Evolutionary conservation across 2,888 invertebrate genomes (phyloP).

Genomic region (Luperina testacea): DNA sequence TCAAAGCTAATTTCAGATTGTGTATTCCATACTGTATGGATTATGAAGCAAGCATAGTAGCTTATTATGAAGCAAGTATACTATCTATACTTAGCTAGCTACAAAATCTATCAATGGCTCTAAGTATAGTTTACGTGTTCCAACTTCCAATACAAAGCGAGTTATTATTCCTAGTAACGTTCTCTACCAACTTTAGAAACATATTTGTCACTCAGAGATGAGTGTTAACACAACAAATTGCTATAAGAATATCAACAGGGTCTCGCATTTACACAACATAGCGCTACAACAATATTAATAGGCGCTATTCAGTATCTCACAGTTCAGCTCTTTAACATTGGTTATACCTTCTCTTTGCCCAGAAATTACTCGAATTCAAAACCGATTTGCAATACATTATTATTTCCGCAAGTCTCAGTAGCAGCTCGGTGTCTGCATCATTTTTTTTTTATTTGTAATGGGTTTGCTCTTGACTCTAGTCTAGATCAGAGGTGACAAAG

Average conservation of each 20-base stretch:
- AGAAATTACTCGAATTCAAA: background rate
- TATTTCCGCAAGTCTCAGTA: background rate
- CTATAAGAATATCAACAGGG: slow-evolving; percentile 7
- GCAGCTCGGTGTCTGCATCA: no score
- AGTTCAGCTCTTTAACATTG: background rate
- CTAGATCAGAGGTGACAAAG: no score
- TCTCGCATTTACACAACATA: background rate
- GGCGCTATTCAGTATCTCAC: background rate
- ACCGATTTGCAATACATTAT: background rate
- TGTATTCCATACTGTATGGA: slow-evolving; percentile 12
- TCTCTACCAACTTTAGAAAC: background rate
- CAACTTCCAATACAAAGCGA: background rate
- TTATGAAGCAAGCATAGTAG: background rate
- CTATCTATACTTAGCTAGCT: background rate
- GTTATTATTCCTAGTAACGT: background rate
- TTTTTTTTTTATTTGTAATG: no score
- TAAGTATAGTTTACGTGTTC: background rate
- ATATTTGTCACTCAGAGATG: background rate
- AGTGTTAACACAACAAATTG: slow-evolving; percentile 3
- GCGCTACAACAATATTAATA: slow-evolving; percentile 1
- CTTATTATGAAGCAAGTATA: background rate
- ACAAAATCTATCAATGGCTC: background rate
- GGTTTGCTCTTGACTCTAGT: no score
- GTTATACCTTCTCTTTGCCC: background rate
- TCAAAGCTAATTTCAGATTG: slow-evolving; percentile 24